Evolutionary conservation across 2,113 vertebrate genomes (phyloP).

Genomic region (Chaetops frenatus): DNA sequence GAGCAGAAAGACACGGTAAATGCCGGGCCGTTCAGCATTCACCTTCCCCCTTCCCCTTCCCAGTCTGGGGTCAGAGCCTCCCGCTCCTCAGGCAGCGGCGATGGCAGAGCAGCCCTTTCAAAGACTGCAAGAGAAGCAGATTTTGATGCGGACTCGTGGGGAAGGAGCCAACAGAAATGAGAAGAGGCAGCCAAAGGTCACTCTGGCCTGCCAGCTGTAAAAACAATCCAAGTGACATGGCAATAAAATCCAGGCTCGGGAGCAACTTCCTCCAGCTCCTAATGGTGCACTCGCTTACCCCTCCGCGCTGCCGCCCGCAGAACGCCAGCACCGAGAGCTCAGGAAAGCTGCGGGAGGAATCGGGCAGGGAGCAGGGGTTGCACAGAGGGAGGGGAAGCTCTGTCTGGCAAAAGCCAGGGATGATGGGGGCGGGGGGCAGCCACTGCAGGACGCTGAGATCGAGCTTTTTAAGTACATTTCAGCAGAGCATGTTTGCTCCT

Average conservation of each 20-base stretch:
- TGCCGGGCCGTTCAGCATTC: neutral
- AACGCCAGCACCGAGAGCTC: neutral
- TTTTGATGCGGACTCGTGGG: neutral
- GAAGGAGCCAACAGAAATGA: slow-evolving; percentile 28
- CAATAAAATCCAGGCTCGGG: slow-evolving; percentile 24
- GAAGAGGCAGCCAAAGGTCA: slow-evolving; percentile 57
- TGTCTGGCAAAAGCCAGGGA: slow-evolving; percentile 1
- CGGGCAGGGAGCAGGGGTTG: slow-evolving; percentile 5
- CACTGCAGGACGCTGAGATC: neutral
- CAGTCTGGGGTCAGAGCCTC: neutral
- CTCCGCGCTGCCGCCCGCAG: rapidly evolving
- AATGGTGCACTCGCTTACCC: neutral
- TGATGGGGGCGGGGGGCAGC: neutral
- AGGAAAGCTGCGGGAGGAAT: neutral
- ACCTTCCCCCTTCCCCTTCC: neutral
- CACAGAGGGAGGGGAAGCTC: slow-evolving; percentile 11
- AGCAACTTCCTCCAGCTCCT: neutral
- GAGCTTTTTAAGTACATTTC: slow-evolving; percentile 53
- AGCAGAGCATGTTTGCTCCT: slow-evolving; percentile 40
- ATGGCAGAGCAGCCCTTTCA: neutral
- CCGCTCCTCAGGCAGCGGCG: neutral
- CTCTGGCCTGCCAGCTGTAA: slow-evolving; percentile 31
- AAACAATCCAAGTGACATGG: slow-evolving; percentile 15
- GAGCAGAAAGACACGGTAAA: neutral
- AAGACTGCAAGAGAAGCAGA: neutral